These are phyloP conservation scores for Phaenicophaeus curvirostris DNA, from an alignment of 2,797 vertebrate species.

Conservation along the genomic window DNA sequence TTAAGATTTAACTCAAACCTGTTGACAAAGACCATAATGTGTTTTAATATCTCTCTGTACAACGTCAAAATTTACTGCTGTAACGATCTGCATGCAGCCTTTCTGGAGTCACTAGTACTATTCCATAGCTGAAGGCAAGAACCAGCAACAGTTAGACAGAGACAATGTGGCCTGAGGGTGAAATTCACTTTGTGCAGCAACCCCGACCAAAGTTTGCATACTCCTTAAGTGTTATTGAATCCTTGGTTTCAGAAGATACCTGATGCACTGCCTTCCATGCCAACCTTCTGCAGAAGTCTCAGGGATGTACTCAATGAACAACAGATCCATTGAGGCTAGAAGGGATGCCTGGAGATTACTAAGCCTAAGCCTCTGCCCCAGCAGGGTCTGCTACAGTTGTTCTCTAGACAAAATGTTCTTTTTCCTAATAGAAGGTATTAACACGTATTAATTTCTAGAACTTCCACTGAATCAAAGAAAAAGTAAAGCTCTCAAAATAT, in stretches of 20 bases:
- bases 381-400: not conserved
- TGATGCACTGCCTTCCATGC: not conserved
- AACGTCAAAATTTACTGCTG: not conserved
- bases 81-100: not conserved
- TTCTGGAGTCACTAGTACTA: not conserved
- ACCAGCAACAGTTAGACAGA: not conserved
- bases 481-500: not conserved
- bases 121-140: not conserved
- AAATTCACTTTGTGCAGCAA: not conserved
- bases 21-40: not conserved
- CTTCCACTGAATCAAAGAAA: not conserved
- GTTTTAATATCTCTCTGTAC: not conserved
- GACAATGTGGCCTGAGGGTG: not conserved
- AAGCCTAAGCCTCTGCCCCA: not conserved
- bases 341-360: not conserved
- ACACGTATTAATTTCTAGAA: not conserved
- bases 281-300: not conserved
- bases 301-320: not conserved
- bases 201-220: not conserved
- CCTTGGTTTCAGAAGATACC: not conserved
- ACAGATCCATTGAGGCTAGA: not conserved
- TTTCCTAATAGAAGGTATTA: not conserved
- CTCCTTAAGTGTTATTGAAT: not conserved
- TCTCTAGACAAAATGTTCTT: not conserved
- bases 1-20: not conserved